A percentile compares a stretch with the other conserved stretches of the same genome.
Conservation (phyloP, 1,140 invertebrate genomes). For the Tenebrio molitor region DNA sequence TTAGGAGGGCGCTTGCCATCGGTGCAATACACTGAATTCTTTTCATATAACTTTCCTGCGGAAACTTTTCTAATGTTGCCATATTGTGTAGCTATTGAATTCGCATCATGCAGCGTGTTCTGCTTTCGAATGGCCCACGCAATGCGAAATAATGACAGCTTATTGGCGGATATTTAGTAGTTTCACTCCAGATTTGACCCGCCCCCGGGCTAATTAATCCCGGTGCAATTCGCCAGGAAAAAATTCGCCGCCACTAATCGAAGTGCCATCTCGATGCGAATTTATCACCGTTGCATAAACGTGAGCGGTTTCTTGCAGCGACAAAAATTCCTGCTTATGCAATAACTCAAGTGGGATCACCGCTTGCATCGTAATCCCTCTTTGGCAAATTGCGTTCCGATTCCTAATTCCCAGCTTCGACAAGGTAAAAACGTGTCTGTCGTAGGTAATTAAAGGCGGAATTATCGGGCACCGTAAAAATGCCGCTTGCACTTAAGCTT, state of each 20-base stretch:
- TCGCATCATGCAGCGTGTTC: conserved; percentile 46
- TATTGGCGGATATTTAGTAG: background rate
- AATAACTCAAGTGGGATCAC: conserved; percentile 5
- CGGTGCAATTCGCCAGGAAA: no score
- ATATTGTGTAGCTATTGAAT: conserved; percentile 46
- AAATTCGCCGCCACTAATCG: no score
- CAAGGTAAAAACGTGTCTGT: background rate
- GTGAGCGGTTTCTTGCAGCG: no score
- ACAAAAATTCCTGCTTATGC: background rate
- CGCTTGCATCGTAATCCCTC: background rate
- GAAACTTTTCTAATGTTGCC: conserved; percentile 50
- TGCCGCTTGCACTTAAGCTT: background rate
- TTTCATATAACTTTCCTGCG: conserved; percentile 25
- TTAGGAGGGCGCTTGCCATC: no score
- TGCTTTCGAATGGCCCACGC: conserved; percentile 33
- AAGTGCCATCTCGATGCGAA: no score
- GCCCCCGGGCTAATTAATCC: no score
- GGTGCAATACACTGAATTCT: conserved; percentile 25
- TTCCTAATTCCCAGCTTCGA: background rate
- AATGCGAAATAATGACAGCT: conserved; percentile 42
- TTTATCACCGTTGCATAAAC: no score
- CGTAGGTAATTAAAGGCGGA: background rate
- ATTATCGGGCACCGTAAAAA: conserved; percentile 4
- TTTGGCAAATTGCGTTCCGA: background rate
- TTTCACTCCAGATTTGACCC: conserved; percentile 6